Percentiles rank a stretch among this genome's conserved stretches.
Conservation (phyloP, 2,113 vertebrate genomes). For the Oryzias curvinotus region DNA sequence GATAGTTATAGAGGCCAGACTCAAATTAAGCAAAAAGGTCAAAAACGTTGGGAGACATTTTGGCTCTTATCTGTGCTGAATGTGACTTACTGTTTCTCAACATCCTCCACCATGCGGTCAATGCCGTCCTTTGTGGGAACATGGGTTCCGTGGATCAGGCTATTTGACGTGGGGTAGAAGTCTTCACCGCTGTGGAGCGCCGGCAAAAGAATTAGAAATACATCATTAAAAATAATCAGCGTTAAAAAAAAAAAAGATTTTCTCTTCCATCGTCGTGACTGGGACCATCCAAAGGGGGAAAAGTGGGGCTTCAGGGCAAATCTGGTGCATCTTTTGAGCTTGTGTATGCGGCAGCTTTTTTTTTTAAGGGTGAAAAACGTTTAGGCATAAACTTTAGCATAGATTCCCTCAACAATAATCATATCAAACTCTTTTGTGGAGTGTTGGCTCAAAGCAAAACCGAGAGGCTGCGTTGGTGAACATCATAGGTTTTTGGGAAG, state of each 20-base stretch:
- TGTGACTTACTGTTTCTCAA: conserved; percentile 93
- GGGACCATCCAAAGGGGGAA: not conserved
- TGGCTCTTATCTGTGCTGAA: not conserved
- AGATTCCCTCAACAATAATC: not conserved
- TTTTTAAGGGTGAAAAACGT: conserved; percentile 5
- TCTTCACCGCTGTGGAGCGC: conserved; percentile 83
- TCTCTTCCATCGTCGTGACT: conserved; percentile 45
- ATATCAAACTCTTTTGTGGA: conserved; percentile 8
- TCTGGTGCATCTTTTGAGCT: conserved; percentile 33
- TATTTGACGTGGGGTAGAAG: conserved; percentile 91
- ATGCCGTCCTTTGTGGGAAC: conserved; percentile 87
- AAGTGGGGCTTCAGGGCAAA: conserved; percentile 8
- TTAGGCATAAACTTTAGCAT: conserved; percentile 21
- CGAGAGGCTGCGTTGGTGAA: not conserved
- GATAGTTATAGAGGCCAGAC: not conserved
- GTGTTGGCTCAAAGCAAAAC: conserved; percentile 5
- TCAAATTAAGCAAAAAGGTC: not conserved
- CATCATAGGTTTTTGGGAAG: not conserved
- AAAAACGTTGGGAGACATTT: not conserved
- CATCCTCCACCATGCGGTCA: conserved; percentile 92
- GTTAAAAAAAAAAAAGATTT: conserved; percentile 33
- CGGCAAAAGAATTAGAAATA: conserved; percentile 39
- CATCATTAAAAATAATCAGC: conserved; percentile 41
- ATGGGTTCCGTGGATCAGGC: conserved; percentile 91
- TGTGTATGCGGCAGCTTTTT: conserved; percentile 15